These are phyloP conservation scores for Homarus americanus DNA, from an alignment of 1,140 invertebrate genomes.

Conservation along the genomic window DNA sequence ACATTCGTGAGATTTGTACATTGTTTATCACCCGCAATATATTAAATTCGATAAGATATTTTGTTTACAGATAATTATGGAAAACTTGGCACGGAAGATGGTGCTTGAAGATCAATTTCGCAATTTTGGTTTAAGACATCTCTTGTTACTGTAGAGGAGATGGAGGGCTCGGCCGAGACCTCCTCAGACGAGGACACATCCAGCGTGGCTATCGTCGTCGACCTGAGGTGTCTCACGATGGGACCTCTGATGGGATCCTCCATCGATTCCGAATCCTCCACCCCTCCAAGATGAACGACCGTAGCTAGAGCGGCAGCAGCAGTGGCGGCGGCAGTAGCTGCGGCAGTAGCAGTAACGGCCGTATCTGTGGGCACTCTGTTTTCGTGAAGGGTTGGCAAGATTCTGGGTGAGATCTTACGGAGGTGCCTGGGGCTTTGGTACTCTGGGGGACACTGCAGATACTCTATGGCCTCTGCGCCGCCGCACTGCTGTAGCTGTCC, in stretches of 20 bases:
- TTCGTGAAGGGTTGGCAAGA: constrained; percentile 24
- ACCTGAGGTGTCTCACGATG: constrained; percentile 52
- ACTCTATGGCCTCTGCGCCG: constrained; percentile 19
- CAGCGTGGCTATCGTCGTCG: constrained; percentile 55
- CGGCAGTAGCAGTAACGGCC: constrained; percentile 41
- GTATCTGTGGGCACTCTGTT: constrained; percentile 12
- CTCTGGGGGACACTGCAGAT: constrained; percentile 29
- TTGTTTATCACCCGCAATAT: constrained; percentile 27
- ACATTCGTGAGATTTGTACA: constrained; percentile 28
- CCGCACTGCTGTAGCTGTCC: neutral
- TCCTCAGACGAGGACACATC: constrained; percentile 47
- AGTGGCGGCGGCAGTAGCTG: constrained; percentile 29
- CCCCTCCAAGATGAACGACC: neutral
- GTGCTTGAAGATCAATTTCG: constrained; percentile 14
- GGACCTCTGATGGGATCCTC: constrained; percentile 63
- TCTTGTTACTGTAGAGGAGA: neutral
- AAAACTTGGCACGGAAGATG: neutral
- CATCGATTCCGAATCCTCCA: constrained; percentile 7
- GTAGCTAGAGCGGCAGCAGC: constrained; percentile 19
- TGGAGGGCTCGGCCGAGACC: neutral
- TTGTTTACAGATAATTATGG: neutral
- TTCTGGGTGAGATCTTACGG: constrained; percentile 31
- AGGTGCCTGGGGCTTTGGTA: constrained; percentile 52
- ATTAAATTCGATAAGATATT: neutral
- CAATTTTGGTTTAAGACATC: neutral